A percentile compares a stretch with the other conserved stretches of the same genome.
Conservation (phyloP, 2,113 vertebrate genomes). For the Cynopterus brachyotis region DNA sequence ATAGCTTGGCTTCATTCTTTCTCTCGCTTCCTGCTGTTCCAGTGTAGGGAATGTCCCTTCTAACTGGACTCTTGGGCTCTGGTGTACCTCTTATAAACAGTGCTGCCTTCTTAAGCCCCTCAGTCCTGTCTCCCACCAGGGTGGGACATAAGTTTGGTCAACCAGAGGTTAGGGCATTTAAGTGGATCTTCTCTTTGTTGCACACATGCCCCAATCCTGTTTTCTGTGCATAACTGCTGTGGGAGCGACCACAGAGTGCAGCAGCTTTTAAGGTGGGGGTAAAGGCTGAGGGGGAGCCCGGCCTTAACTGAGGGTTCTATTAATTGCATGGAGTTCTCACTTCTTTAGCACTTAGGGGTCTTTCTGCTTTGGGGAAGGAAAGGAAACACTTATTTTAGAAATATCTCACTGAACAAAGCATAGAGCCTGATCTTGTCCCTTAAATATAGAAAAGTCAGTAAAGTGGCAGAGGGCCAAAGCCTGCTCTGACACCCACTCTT, state of each 20-base stretch:
- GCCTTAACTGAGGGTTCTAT: background rate
- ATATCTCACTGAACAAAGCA: background rate
- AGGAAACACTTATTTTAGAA: no score
- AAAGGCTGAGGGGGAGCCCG: background rate
- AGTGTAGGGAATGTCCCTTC: rapidly evolving
- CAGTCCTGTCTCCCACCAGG: rapidly evolving
- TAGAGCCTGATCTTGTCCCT: background rate
- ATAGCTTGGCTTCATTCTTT: background rate
- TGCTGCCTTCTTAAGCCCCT: background rate
- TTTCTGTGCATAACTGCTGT: background rate
- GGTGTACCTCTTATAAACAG: no score
- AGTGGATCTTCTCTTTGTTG: rapidly evolving
- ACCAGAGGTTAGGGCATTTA: rapidly evolving
- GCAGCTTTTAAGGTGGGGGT: background rate
- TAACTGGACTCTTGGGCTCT: background rate
- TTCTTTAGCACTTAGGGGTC: background rate
- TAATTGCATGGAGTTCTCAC: background rate
- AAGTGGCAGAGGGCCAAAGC: background rate
- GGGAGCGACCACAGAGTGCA: background rate
- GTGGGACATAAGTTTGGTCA: background rate
- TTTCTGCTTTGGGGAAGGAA: background rate
- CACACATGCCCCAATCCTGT: rapidly evolving
- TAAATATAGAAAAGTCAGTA: background rate
- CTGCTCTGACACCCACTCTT: constrained; percentile 44
- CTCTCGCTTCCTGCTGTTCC: background rate